Conservation (phyloP, 2,888 invertebrate genomes). For the Lathronympha strigana region DNA sequence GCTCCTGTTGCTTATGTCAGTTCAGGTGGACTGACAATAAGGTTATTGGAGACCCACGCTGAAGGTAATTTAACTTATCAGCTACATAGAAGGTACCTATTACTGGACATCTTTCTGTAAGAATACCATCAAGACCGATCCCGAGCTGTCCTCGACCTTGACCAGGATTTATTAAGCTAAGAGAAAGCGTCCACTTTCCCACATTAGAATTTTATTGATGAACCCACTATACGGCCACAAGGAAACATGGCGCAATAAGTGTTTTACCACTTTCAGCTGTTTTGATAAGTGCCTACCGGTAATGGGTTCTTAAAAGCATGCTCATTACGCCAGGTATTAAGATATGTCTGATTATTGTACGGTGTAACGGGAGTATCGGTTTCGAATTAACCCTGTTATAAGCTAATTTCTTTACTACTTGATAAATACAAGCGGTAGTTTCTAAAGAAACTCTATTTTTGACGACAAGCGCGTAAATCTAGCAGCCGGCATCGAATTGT, state of each 20-base stretch:
- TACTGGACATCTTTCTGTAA: background rate
- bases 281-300: conserved; percentile 42
- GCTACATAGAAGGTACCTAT: too few relatives aligned
- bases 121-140: background rate
- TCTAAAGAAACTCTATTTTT: background rate
- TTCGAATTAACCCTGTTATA: conserved; percentile 15
- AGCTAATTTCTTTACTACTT: background rate
- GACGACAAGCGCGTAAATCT: background rate
- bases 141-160: background rate
- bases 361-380: conserved; percentile 34
- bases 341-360: conserved; percentile 41
- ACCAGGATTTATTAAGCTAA: conserved; percentile 1
- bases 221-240: background rate
- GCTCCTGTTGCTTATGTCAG: too few relatives aligned
- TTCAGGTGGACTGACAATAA: too few relatives aligned
- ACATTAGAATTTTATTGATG: conserved; percentile 23
- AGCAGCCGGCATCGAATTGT: background rate
- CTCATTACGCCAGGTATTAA: conserved; percentile 47
- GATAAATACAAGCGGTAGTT: too few relatives aligned
- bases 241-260: conserved; percentile 34
- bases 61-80: too few relatives aligned
- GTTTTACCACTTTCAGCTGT: conserved; percentile 42
- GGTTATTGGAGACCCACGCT: too few relatives aligned
- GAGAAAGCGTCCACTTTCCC: conserved; percentile 32
- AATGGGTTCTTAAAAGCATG: conserved; percentile 49